These are phyloP conservation scores for Alethe castanea DNA, from an alignment of 2,113 vertebrate genomes.

Conservation along the genomic window DNA sequence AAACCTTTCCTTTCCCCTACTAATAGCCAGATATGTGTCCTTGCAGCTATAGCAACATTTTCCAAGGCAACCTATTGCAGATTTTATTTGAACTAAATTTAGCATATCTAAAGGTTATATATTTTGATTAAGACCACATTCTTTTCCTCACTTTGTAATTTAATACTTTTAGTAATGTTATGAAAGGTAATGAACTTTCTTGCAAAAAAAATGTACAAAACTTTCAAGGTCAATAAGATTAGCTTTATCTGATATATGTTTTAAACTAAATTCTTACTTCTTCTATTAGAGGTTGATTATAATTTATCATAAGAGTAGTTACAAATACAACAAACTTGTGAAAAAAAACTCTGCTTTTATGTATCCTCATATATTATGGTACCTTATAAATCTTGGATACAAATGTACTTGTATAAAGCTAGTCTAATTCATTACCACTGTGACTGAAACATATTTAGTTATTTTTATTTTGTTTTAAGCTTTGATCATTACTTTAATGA, in stretches of 20 bases:
- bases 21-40: slow-evolving; percentile 67
- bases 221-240: not conserved
- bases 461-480: not conserved
- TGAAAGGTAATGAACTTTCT: slow-evolving; percentile 6
- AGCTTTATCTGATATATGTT: not conserved
- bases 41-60: slow-evolving; percentile 81
- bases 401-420: not conserved
- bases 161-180: not conserved
- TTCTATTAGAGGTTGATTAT: not conserved
- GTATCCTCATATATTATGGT: not conserved
- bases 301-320: not conserved
- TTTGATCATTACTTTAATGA: not conserved
- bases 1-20: slow-evolving; percentile 65
- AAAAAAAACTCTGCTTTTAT: not conserved
- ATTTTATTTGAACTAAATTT: slow-evolving; percentile 74
- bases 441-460: not conserved
- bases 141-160: slow-evolving; percentile 20
- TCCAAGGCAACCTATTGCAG: slow-evolving; percentile 76
- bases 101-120: slow-evolving; percentile 63
- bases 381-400: not conserved
- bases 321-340: not conserved
- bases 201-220: slow-evolving; percentile 11
- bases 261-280: slow-evolving; percentile 13
- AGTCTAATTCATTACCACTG: not conserved
- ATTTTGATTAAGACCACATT: slow-evolving; percentile 67